Evolutionary conservation across 2,113 vertebrate genomes (phyloP).

Genomic region (Rhynchomys soricoides): DNA sequence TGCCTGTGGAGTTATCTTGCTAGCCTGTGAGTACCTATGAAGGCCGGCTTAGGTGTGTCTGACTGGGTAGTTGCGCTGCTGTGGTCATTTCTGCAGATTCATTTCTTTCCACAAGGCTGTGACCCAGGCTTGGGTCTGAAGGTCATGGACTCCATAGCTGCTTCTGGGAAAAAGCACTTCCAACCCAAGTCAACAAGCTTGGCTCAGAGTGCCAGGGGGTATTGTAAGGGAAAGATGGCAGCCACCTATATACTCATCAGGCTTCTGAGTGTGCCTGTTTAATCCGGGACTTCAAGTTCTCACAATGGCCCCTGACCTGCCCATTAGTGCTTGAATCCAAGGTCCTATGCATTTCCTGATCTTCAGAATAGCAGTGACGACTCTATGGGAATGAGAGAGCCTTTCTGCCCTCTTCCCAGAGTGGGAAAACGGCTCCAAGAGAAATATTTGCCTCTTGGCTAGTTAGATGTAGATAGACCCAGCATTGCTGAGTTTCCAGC

Average conservation of each 20-base stretch:
- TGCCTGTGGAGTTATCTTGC: background rate
- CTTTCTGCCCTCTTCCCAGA: background rate
- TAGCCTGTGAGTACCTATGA: background rate
- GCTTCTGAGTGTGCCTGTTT: background rate
- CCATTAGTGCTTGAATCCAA: background rate
- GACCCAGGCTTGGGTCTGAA: background rate
- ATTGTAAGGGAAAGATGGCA: background rate
- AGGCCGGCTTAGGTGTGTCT: background rate
- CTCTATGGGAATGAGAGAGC: background rate
- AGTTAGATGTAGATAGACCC: background rate
- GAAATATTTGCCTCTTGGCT: background rate
- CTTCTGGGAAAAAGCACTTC: background rate
- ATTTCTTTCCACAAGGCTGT: background rate
- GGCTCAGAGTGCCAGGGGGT: background rate
- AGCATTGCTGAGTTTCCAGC: background rate
- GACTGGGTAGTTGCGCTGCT: accelerated
- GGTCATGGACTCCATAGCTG: background rate
- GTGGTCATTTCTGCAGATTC: background rate
- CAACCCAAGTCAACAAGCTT: background rate
- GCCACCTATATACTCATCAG: background rate
- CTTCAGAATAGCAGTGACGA: background rate
- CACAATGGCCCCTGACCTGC: background rate
- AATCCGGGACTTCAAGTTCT: background rate
- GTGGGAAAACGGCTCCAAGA: background rate
- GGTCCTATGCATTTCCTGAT: background rate